These are phyloP conservation scores for Augochlorella aurata DNA, from an alignment of 2,888 invertebrate genomes.

Conservation along the genomic window DNA sequence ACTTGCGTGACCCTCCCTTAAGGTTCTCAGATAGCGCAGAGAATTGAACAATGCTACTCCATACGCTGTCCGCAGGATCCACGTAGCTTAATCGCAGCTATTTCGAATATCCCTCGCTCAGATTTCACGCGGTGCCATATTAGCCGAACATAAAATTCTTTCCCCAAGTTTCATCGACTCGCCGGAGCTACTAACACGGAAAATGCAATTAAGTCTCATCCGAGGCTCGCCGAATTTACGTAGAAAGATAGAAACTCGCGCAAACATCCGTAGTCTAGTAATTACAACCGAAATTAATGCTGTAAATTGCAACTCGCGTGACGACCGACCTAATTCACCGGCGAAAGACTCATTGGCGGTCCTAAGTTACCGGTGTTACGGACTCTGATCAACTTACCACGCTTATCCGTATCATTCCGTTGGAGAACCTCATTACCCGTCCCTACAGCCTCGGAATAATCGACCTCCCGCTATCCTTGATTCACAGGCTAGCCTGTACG, in stretches of 20 bases:
- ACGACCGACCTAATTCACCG: background rate
- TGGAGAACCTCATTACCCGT: slow-evolving; percentile 32
- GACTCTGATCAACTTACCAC: slow-evolving; percentile 22
- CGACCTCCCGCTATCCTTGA: background rate
- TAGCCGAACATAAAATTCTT: background rate
- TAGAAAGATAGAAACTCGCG: background rate
- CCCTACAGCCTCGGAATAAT: slow-evolving; percentile 6
- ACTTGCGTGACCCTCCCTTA: too few relatives aligned
- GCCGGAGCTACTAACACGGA: background rate
- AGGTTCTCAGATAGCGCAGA: too few relatives aligned
- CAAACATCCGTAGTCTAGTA: background rate
- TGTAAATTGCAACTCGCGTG: slow-evolving; percentile 16
- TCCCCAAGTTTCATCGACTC: background rate
- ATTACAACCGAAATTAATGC: slow-evolving; percentile 15
- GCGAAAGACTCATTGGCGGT: slow-evolving; percentile 13
- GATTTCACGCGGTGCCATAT: too few relatives aligned
- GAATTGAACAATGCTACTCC: too few relatives aligned
- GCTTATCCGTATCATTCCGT: slow-evolving; percentile 25
- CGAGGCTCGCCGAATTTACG: background rate
- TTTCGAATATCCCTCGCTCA: too few relatives aligned
- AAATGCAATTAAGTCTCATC: background rate
- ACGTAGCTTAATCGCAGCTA: too few relatives aligned
- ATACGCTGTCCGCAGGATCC: too few relatives aligned
- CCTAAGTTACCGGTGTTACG: slow-evolving; percentile 11
- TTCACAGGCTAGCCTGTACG: slow-evolving; percentile 5